phyloP scores from a whole-genome alignment of 2,888 invertebrate species.

The Gerris lacustris region DNA sequence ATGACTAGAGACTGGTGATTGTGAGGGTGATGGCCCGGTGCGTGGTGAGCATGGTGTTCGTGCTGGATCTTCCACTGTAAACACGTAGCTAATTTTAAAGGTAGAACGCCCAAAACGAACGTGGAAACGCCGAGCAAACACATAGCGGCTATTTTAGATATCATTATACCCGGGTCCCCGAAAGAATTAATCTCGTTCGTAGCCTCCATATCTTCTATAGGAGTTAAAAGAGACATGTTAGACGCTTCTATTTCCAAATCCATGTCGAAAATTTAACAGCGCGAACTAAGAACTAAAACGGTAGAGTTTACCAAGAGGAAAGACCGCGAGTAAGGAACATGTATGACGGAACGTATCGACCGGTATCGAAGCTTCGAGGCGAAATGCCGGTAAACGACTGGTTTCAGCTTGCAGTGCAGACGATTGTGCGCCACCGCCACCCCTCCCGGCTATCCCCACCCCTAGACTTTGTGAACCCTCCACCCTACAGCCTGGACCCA shows the following conservation, averaged over 20 bases:
- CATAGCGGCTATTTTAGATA: slow-evolving; percentile 70
- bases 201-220: background rate
- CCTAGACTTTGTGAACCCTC: background rate
- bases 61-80: slow-evolving; percentile 22
- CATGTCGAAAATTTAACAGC: background rate
- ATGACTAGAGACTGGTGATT: slow-evolving; percentile 37
- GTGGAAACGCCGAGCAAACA: slow-evolving; percentile 61
- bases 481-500: background rate
- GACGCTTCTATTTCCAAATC: background rate
- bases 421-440: background rate
- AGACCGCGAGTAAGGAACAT: too few relatives aligned
- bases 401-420: background rate
- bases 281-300: background rate
- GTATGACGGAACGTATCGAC: too few relatives aligned
- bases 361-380: too few relatives aligned
- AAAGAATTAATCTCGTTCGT: background rate
- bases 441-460: background rate
- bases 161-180: slow-evolving; percentile 36
- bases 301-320: too few relatives aligned
- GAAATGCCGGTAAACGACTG: background rate
- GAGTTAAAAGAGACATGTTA: background rate
- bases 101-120: slow-evolving; percentile 59
- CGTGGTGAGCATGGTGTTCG: slow-evolving; percentile 8
- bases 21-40: slow-evolving; percentile 21
- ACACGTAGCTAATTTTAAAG: slow-evolving; percentile 49